Evolutionary conservation across 2,113 vertebrate species (phyloP).

Genomic region (Zeus faber): DNA sequence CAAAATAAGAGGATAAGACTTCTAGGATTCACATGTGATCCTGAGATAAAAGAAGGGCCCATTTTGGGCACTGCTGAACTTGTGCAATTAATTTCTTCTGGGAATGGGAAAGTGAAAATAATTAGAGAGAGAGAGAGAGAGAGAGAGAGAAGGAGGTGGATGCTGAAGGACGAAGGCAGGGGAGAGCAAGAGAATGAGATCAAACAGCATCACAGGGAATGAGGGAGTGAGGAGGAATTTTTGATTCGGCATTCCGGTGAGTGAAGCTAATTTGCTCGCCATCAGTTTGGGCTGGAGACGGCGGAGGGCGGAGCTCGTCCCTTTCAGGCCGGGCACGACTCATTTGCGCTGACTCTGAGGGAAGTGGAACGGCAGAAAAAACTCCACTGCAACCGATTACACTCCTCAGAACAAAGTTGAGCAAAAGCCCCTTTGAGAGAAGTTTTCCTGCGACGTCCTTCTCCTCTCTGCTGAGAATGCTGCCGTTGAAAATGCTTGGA

Average conservation of each 20-base stretch:
- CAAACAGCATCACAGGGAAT: conserved; percentile 58
- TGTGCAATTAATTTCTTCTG: too few relatives aligned
- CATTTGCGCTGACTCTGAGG: too few relatives aligned
- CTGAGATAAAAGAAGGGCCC: too few relatives aligned
- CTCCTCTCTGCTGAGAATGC: not conserved
- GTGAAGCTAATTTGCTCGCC: conserved; percentile 36
- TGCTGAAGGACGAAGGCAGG: conserved; percentile 23
- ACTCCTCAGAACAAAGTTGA: conserved; percentile 37
- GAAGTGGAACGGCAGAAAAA: conserved; percentile 46
- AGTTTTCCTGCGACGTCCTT: conserved; percentile 24
- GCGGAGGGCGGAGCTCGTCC: conserved; percentile 16
- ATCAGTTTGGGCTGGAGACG: conserved; percentile 19
- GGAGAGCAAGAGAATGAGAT: conserved; percentile 32
- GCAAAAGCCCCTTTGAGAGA: conserved; percentile 32
- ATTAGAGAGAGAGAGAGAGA: conserved; percentile 12
- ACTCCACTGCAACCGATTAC: conserved; percentile 44
- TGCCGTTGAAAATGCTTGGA: too few relatives aligned
- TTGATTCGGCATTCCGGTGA: conserved; percentile 30
- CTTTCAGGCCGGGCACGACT: conserved; percentile 31
- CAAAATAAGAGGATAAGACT: too few relatives aligned
- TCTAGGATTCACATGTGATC: too few relatives aligned
- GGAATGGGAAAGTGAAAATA: not conserved
- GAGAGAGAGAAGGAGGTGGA: conserved; percentile 5
- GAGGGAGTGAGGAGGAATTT: conserved; percentile 30
- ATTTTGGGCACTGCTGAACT: too few relatives aligned